Base-by-base conservation (phyloP, 2,888 invertebrate species). In the Entomobrya multifasciata region DNA sequence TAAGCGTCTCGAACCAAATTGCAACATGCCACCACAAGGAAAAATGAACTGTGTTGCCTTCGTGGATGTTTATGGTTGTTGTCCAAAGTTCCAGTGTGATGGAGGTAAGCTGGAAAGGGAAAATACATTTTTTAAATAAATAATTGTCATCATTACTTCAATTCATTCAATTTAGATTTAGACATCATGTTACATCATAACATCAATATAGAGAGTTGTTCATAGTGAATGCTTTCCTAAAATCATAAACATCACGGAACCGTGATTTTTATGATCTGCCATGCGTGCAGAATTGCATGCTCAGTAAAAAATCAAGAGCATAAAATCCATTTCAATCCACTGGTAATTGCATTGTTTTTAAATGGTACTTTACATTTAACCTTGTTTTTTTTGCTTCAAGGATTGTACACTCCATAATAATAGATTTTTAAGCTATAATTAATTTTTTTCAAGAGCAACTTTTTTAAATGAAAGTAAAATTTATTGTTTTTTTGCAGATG, bases 31-130 rank as follows among this genome's bases (percentile, higher is more conserved):
- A 17, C 91, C 91, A 4, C 86, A 89, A 41, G 88, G 76, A 6
- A 90, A 90, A 70, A 88, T 52, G 13, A 91, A 90, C 49, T 91
- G 91, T 65, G 79, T 90, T 41, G 88, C 83, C 17, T 91, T 91
- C 25, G 49, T 76, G 11, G 91, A 91, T 65, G 70, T 81, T n/a
- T 88, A 83, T 60, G 90, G 91, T 0, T 91, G 91, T 65, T 91
- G 91, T 62, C 88, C 88, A 10, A 89, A 91, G 55, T 91, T 81
- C 57, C 91, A 91, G 62, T 91, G 91, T 79, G 89, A 90, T 60
- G 89, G 88, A 62, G 91, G 90, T 90, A 78, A 60, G 17, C 11
- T 60, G 47, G 13, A 65, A 65, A 65, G n/a, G n/a, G n/a, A n/a
- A n/a, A n/a, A n/a, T n/a, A n/a, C n/a, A n/a, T n/a, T n/a, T n/a